phyloP scores from a whole-genome alignment of 2,113 vertebrate species.

The Prunella himalayana region DNA sequence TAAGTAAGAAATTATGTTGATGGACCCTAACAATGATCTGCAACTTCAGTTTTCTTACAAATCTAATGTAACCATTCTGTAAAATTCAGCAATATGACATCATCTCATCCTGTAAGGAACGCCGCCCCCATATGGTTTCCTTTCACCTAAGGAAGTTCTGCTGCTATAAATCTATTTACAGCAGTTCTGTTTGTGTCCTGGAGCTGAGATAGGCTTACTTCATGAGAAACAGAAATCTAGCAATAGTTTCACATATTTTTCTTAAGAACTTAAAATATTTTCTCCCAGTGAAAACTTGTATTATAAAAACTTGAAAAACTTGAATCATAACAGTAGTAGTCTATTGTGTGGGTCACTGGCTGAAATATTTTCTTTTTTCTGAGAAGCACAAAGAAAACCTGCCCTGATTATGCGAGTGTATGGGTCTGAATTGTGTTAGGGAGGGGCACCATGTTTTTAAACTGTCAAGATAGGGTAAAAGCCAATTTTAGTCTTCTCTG shows the following conservation, averaged over 20 bases:
- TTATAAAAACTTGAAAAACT: no score
- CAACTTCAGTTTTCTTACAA: not conserved
- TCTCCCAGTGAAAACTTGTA: not conserved
- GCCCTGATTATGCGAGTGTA: not conserved
- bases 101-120: not conserved
- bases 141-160: not conserved
- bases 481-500: not conserved
- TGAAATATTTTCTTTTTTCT: not conserved
- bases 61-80: not conserved
- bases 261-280: not conserved
- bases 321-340: not conserved
- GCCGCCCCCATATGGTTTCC: rapidly evolving
- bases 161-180: not conserved
- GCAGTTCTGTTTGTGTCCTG: not conserved
- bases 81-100: not conserved
- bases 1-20: not conserved
- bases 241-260: not conserved
- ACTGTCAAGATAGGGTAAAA: not conserved
- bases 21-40: not conserved
- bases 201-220: not conserved
- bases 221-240: not conserved
- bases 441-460: not conserved
- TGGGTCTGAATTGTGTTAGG: not conserved
- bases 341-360: not conserved
- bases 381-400: not conserved